Base-by-base conservation (phyloP, 2,797 vertebrate genomes). In the Erpetoichthys calabaricus region DNA sequence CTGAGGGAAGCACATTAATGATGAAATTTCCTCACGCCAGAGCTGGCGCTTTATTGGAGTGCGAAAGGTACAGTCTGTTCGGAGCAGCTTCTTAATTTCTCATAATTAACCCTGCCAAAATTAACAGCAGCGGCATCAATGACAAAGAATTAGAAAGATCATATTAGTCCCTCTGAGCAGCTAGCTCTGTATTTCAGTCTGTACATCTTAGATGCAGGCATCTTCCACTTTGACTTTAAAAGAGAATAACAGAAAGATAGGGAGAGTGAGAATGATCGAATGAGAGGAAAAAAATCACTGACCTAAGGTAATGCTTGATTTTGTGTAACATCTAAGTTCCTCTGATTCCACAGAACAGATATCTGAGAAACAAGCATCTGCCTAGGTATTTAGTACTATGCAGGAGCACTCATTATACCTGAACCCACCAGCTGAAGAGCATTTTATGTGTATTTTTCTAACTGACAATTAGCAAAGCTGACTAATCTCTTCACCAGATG, bases 41-140 rank as follows among this genome's bases (percentile, higher is more conserved):
- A 78, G 63, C 66, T 68, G 67, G 66, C 64, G 71, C 68, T 73
- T 76, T 73, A 80, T 74, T 73, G 63, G 59, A 76, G 65, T 75
- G 70, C 3, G 58, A 80, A 80, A 68, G 68, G 65, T 75, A 77
- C 77, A 78, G 76, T 76, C 77, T 81, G 73, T 79, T 81, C 70
- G 52, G 62, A 75, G 74, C 8, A 0, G 67, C 65, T 75, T 82
- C 80, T 76, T 73, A 81, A 80, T 79, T 80, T 75, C 72, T 79
- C 65, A 62, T 72, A 78, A 80, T 82, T 77, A 80, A 79, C 75
- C 72, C 69, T 74, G 70, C 63, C 75, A 77, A 68, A 74, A 79
- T 82, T 71, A 78, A 78, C 71, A 69, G 71, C 10, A 0, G 53
- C 8, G 10, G 53, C 53, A 41, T 54, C 41, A 7, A 50, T 68